Percentiles rank a stretch among this genome's conserved stretches.
Conservation (phyloP, 2,113 vertebrate genomes). For the Amblyopsis rosae region DNA sequence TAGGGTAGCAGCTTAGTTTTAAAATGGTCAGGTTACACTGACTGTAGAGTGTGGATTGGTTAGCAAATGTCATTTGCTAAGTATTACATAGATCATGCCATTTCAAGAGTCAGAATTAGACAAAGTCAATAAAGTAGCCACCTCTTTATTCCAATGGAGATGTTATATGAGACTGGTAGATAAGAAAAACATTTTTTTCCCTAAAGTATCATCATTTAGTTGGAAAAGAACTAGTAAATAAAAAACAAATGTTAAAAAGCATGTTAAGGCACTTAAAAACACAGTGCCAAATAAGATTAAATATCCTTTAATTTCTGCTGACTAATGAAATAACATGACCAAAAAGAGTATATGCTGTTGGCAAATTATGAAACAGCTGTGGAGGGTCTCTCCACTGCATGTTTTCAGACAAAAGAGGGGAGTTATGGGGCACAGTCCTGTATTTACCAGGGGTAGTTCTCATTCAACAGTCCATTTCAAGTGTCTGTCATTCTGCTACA, state of each 20-base stretch:
- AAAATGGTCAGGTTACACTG: conserved; percentile 65
- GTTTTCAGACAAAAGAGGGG: conserved; percentile 4
- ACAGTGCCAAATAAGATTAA: background rate
- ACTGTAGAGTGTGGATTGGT: background rate
- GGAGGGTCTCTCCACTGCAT: background rate
- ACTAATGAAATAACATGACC: conserved; percentile 18
- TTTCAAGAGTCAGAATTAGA: background rate
- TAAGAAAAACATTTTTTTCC: background rate
- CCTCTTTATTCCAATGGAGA: conserved; percentile 62
- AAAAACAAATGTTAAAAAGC: conserved; percentile 18
- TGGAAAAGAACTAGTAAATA: background rate
- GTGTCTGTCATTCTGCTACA: background rate
- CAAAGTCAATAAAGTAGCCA: no score
- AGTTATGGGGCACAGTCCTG: conserved; percentile 4
- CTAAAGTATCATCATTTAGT: background rate
- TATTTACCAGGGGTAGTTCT: conserved; percentile 13
- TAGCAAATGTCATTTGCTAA: background rate
- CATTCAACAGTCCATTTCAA: conserved; percentile 35
- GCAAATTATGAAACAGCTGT: background rate
- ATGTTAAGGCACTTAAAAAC: conserved; percentile 46
- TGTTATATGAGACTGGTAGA: background rate
- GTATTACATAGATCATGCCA: background rate
- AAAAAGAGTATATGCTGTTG: background rate
- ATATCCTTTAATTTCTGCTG: background rate
- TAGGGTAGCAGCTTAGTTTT: conserved; percentile 59